Evolutionary conservation across 1,140 invertebrate species (phyloP), one percentile per base, ranked within the genome.

Genomic region (Musca domestica): DNA sequence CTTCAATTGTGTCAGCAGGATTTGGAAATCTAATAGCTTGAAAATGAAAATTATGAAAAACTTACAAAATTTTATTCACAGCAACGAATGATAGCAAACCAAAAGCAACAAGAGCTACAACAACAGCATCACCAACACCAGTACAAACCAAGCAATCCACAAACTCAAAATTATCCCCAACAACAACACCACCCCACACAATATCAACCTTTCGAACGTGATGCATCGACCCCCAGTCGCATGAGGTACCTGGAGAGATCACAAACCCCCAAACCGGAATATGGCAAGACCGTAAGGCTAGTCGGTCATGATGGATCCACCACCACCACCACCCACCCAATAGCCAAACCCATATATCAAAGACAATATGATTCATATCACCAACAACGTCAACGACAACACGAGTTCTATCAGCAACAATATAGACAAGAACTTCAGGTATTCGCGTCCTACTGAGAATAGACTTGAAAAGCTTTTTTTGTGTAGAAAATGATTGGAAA

Each of bases 281-380:
- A 10, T 41, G 9, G 27, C 27, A 30, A 30, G 3, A 5, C 34
- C 34, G 12, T 41, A 41, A 41, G 10, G 5, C n/a, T n/a, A n/a
- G n/a, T n/a, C n/a, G n/a, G n/a, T n/a, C 34, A 41, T 12, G 34
- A 41, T 5, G 34, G 10, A 41, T 41, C 34, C 34, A 10, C 10
- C n/a, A n/a, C n/a, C n/a, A n/a, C n/a, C n/a, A n/a, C n/a, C 5
- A 41, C 6, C 34, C 10, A 51, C 23, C 7, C 51, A 7, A 68
- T 15, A 64, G n/a, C 69, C 72, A 9, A 65, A 19, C 17, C 73
- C 74, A 0, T 76, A 67, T 46, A 73, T 47, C 54, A 67, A 61
- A 27, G 41, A 61, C 56, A 61, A 61, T 61, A 14, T 61, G 27
- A 61, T 41, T 17, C 67, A 12, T 67, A 41, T 47, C 67, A 67